Conservation (phyloP, 1,140 invertebrate species). For the Drosophila miranda region DNA sequence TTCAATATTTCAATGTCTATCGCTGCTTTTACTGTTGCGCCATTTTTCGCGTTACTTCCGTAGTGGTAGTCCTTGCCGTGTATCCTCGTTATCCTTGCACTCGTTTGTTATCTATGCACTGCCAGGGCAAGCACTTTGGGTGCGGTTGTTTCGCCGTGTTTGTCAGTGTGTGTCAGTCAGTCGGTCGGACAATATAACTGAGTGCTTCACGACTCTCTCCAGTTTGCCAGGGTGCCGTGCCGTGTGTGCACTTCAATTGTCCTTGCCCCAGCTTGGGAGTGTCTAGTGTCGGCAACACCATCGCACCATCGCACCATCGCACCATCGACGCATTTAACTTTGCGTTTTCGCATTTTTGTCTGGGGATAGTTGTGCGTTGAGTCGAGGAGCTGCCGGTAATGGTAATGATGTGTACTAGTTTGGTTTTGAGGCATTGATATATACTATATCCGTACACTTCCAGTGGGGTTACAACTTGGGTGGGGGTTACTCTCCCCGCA, state of each 20-base stretch:
- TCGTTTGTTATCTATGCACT: constrained; percentile 73
- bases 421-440: constrained; percentile 29
- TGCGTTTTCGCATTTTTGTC: constrained; percentile 28
- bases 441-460: constrained; percentile 11
- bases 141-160: constrained; percentile 19
- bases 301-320: constrained; percentile 19
- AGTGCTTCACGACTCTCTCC: constrained; percentile 46
- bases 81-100: constrained; percentile 72
- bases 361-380: constrained; percentile 17
- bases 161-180: constrained; percentile 9
- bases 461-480: neutral
- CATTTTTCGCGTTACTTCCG: constrained; percentile 61
- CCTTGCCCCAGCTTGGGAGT: constrained; percentile 44
- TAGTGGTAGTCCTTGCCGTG: constrained; percentile 24
- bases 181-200: constrained; percentile 66
- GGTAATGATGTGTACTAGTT: constrained; percentile 50
- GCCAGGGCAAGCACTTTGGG: constrained; percentile 61
- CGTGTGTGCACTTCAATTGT: constrained; percentile 56
- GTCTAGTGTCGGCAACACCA: constrained; percentile 42
- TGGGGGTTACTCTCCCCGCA: neutral
- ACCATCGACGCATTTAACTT: constrained; percentile 59
- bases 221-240: neutral
- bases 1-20: constrained; percentile 75
- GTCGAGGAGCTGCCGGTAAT: constrained; percentile 22
- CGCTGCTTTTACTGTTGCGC: constrained; percentile 57